Evolutionary conservation across 2,797 vertebrate genomes (phyloP).

Genomic region (Synaphobranchus kaupii): DNA sequence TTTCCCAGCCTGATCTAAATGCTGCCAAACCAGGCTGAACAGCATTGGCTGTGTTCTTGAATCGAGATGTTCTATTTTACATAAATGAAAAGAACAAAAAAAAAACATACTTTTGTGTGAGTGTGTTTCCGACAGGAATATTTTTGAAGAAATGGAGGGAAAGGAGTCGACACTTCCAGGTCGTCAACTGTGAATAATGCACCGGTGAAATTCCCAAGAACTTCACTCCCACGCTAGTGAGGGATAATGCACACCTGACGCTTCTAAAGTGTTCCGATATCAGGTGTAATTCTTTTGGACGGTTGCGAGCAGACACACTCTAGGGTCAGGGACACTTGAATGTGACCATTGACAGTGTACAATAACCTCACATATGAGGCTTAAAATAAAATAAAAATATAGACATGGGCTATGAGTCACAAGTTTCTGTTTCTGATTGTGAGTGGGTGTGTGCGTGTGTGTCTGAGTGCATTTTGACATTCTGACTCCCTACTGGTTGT

Average conservation of each 20-base stretch:
- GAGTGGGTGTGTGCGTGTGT: not conserved
- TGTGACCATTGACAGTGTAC: not conserved
- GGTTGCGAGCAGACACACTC: not conserved
- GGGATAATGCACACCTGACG: not conserved
- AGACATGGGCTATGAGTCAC: not conserved
- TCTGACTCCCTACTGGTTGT: not conserved
- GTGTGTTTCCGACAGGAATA: not conserved
- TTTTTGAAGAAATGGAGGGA: not conserved
- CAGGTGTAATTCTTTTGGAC: not conserved
- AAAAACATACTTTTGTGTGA: not conserved
- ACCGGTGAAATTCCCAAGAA: not conserved
- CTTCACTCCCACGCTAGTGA: not conserved
- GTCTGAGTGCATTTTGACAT: not conserved
- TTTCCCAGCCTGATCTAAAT: not conserved
- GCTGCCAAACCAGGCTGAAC: not conserved
- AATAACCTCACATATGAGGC: not conserved
- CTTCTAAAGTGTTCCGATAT: not conserved
- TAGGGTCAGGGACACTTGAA: not conserved
- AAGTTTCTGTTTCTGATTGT: not conserved
- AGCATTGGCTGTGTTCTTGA: not conserved
- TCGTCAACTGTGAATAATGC: not conserved
- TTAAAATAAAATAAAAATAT: not conserved
- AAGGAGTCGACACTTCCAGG: not conserved
- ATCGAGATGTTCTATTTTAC: not conserved
- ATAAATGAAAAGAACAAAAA: not conserved